A percentile compares a stretch with the other conserved stretches of the same genome.
These are phyloP conservation scores for Neopipo cinnamomea DNA, from an alignment of 2,113 vertebrate species.

Conservation along the genomic window DNA sequence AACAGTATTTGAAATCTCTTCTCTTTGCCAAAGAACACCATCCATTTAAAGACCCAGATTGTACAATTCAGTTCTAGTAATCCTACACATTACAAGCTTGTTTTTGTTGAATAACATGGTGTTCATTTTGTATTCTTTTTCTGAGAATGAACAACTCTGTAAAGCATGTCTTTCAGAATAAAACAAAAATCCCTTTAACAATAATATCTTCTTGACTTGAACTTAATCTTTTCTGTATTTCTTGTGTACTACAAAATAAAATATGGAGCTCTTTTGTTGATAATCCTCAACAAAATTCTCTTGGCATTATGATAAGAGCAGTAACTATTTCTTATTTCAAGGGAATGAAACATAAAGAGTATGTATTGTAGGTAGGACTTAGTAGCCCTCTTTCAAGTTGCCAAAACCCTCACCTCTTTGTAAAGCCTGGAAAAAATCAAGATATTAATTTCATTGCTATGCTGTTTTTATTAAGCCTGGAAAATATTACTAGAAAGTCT, in stretches of 20 bases:
- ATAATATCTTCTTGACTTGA: conserved; percentile 46
- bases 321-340: not conserved
- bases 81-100: conserved; percentile 66
- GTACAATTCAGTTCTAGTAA: conserved; percentile 65
- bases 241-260: conserved; percentile 55
- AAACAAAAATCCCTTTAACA: conserved; percentile 51
- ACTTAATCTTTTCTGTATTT: conserved; percentile 76
- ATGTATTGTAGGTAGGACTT: not conserved
- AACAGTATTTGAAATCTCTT: conserved; percentile 39
- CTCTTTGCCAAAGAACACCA: conserved; percentile 32
- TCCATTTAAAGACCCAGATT: conserved; percentile 59
- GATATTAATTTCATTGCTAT: not conserved
- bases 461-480: not conserved
- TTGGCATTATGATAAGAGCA: conserved; percentile 1
- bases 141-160: conserved; percentile 73
- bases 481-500: not conserved
- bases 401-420: not conserved
- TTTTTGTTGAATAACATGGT: conserved; percentile 62
- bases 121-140: conserved; percentile 75
- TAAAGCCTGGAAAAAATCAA: not conserved
- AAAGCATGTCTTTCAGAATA: conserved; percentile 49
- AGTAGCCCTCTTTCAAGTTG: not conserved
- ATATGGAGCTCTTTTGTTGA: conserved; percentile 47
- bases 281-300: conserved; percentile 44
- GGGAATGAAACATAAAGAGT: not conserved